Evolutionary conservation across 1,140 invertebrate species (phyloP), one percentile per base, ranked within the genome.

Genomic region (Cydia splendana): DNA sequence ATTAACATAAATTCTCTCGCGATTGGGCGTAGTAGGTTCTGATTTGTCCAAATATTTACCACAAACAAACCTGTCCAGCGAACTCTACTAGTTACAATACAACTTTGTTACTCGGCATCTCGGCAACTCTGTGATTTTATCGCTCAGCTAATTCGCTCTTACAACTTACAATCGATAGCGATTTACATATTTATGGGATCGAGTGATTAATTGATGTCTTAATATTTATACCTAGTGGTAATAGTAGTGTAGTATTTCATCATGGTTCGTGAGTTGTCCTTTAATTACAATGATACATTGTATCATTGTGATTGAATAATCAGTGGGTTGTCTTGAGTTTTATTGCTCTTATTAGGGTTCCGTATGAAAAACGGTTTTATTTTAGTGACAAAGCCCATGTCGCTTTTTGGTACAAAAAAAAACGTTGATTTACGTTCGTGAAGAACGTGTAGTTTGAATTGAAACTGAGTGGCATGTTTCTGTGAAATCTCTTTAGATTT

Each of bases 101-200:
- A 45, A 13, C 42, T 45, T 10, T 42, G 38, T 42, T 9, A 57
- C 53, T 57, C 10, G 24, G 5, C 2, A 62, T 12, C 20, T 10
- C 57, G 24, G 5, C 2, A 62, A 24, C 20, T 10, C 57, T 62
- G 10, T 4, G 9, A 62, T 62, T 62, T 24, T 24, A 24, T 9
- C 9, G 20, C 57, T 62, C 18, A 13, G 30, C 38, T 42, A 38
- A 15, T 71, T 7, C 6, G 15, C 28, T 69, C 18, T 71, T n/a
- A n/a, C n/a, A 24, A 24, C n/a, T n/a, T 42, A 38, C 15, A 38
- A 71, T 71, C 67, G 38, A 71, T 71, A 18, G 38, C 67, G 4
- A 62, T 62, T 42, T 71, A 38, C 34, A 71, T 71, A 71, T 42
- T 71, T 38, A 71, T 71, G 67, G 38, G 30, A 71, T 71, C 67